These are phyloP conservation scores for Papilio elwesi DNA, from an alignment of 2,888 invertebrate genomes.

Conservation along the genomic window DNA sequence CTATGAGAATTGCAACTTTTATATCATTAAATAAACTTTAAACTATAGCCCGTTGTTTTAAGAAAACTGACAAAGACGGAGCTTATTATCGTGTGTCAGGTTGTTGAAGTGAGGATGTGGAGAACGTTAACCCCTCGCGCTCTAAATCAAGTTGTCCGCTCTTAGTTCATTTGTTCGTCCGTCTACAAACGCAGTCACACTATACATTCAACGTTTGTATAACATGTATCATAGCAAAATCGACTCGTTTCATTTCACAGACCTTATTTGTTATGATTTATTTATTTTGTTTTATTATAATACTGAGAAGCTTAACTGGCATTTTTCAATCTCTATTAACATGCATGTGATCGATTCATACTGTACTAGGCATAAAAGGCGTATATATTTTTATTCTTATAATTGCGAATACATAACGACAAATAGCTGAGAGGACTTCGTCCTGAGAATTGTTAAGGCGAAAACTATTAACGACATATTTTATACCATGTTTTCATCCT, in stretches of 20 bases:
- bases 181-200: constrained; percentile 46
- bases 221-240: constrained; percentile 9
- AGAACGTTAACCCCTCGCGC: constrained; percentile 62
- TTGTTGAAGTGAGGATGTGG: constrained; percentile 34
- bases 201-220: constrained; percentile 18
- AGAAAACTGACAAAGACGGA: constrained; percentile 24
- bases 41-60: background rate
- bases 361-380: no score
- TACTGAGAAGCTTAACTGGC: no score
- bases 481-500: background rate
- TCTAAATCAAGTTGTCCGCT: constrained; percentile 76
- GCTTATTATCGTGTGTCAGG: constrained; percentile 32
- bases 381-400: no score
- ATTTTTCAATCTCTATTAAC: no score
- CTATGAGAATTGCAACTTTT: constrained; percentile 4
- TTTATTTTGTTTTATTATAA: no score
- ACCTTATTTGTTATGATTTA: constrained; percentile 9
- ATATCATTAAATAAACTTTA: background rate
- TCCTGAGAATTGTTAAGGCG: no score
- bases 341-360: no score
- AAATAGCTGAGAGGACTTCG: no score
- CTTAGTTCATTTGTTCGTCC: constrained; percentile 61
- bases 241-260: constrained; percentile 8
- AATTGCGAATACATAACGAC: no score
- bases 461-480: background rate